Evolutionary conservation across 2,113 vertebrate species (phyloP).

Genomic region (Saguinus imperator): DNA sequence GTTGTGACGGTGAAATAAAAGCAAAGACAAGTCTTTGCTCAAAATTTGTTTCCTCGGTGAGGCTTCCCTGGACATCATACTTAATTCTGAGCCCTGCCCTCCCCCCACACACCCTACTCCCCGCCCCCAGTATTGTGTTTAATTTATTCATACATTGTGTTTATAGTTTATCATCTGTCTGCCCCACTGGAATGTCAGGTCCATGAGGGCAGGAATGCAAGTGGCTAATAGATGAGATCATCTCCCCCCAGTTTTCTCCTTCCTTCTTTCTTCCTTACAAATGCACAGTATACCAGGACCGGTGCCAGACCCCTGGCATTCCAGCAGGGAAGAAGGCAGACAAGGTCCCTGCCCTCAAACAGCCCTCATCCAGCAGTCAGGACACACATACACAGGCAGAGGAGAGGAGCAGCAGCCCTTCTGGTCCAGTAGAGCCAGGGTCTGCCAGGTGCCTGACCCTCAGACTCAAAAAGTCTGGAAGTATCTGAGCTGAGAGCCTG

Average conservation of each 20-base stretch:
- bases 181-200: neutral
- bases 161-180: neutral
- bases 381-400: neutral
- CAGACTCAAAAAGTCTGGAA: neutral
- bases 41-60: neutral
- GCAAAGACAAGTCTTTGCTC: neutral
- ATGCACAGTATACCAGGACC: neutral
- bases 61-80: too few species aligned
- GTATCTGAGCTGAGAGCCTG: neutral
- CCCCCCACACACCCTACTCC: accelerated
- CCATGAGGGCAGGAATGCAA: neutral
- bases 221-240: neutral
- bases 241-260: neutral
- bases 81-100: neutral
- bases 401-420: neutral
- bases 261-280: neutral
- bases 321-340: neutral
- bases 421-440: neutral
- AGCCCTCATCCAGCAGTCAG: neutral
- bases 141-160: neutral
- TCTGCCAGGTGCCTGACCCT: neutral
- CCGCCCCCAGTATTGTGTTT: too few species aligned
- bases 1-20: neutral
- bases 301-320: neutral
- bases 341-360: too few species aligned